Evolutionary conservation across 2,797 vertebrate genomes (phyloP), one percentile per base, ranked within the genome.

Genomic region (Pachyuromys duprasi): DNA sequence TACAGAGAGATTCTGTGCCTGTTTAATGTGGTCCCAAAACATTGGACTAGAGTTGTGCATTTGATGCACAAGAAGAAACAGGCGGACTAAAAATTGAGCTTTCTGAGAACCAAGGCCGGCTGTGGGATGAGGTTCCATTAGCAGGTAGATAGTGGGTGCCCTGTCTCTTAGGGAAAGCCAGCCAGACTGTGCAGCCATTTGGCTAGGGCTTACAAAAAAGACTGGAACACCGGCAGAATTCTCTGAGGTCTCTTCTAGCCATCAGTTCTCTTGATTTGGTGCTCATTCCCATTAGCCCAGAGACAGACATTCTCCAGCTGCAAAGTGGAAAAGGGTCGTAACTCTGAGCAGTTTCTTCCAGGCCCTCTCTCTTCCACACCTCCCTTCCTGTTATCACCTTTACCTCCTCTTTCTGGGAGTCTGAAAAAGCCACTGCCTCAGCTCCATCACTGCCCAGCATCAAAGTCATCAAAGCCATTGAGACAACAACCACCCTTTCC

Each of bases 391-490:
- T 33, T 33, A 55, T 31, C 26, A 4, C 39, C 67, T 91, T 49
- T 14, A 8, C 67, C 45, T 45, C 63, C 33, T 75, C 72, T 86
- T 93, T 69, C 90, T 55, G 65, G 45, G 17, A n/a, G 45, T 42
- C 74, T 75, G n/a, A 87, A 18, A 89, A 96, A 93, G 14, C 17
- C 20, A 87, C 42, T 72, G 36, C 39, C 76, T 93, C 70, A 80
- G 8, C 84, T 39, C 42, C 11, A 8, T 28, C 76, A 26, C 62
- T 81, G 22, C 22, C 49, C 49, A 63, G 76, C 14, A 36, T 75
- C 82, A 31, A 67, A 65, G 82, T 72, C 55, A 13, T 69, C 92
- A 57, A 24, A 89, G 24, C 2, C 36, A 28, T 5, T 31, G 28
- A 69, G 79, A 53, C n/a, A 20, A 39, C 20, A 4, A 33, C 9